Conservation (phyloP, 2,113 vertebrate species). For the Pimephales promelas region DNA sequence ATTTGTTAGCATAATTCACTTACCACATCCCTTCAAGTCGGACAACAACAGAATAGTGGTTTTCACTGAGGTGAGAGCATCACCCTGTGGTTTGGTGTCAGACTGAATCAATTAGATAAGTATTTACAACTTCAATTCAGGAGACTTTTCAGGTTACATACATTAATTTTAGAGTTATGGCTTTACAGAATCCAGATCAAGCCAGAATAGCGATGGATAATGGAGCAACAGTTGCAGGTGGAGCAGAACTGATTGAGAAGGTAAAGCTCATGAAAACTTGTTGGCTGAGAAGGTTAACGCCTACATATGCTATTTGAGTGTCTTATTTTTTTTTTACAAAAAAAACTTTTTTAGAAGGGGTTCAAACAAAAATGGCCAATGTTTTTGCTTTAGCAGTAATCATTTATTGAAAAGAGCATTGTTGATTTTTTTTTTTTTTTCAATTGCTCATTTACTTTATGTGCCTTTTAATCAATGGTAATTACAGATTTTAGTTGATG, state of each 20-base stretch:
- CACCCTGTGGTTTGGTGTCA: neutral
- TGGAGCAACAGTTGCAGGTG: constrained; percentile 84
- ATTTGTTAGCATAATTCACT: constrained; percentile 78
- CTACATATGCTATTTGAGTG: neutral
- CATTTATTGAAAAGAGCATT: neutral
- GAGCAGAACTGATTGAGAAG: constrained; percentile 83
- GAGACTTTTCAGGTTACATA: neutral
- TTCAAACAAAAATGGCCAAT: neutral
- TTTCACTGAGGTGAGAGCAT: constrained; percentile 85
- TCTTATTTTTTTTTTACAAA: neutral
- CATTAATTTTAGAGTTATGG: neutral
- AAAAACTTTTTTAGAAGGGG: too few relatives aligned
- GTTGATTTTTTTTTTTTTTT: neutral
- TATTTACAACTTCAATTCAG: neutral
- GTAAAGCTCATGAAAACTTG: constrained; percentile 68
- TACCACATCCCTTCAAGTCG: constrained; percentile 80
- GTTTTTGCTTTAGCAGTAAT: neutral
- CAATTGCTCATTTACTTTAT: neutral
- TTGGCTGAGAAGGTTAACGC: neutral
- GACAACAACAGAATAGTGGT: constrained; percentile 84
- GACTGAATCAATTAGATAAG: neutral
- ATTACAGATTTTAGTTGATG: constrained; percentile 85
- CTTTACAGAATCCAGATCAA: constrained; percentile 78
- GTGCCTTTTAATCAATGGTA: neutral
- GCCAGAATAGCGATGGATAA: constrained; percentile 77